Conservation (phyloP, 2,888 invertebrate species). For the Smittia aterrima region DNA sequence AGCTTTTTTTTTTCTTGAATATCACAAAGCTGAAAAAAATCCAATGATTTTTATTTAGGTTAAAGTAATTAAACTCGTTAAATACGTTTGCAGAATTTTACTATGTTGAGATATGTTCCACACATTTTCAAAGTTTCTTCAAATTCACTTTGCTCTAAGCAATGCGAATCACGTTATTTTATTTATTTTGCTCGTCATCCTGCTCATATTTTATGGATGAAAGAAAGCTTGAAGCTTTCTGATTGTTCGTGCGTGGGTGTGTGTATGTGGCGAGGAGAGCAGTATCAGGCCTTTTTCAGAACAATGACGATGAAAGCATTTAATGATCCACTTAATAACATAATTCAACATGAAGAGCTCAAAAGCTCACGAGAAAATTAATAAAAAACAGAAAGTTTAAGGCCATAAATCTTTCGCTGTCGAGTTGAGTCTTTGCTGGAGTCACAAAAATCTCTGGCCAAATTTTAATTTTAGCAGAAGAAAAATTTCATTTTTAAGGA, state of each 20-base stretch:
- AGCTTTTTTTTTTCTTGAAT: too few species aligned
- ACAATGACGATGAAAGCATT: slow-evolving; percentile 7
- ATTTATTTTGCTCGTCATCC: neutral
- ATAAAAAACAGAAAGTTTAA: slow-evolving; percentile 18
- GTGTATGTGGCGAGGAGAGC: neutral
- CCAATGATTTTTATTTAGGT: neutral
- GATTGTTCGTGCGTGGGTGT: neutral
- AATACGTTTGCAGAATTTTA: too few species aligned
- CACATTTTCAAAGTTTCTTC: neutral
- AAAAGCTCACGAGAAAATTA: slow-evolving; percentile 25
- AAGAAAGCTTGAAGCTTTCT: neutral
- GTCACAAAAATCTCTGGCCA: neutral
- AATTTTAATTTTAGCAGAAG: neutral
- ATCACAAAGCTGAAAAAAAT: too few species aligned
- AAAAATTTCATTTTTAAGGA: neutral
- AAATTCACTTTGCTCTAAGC: neutral
- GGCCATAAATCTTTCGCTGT: slow-evolving; percentile 17
- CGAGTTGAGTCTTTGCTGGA: neutral
- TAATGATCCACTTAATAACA: slow-evolving; percentile 31
- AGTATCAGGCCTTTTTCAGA: neutral
- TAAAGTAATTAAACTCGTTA: slow-evolving; percentile 14
- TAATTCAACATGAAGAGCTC: slow-evolving; percentile 32
- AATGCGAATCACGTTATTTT: slow-evolving; percentile 22
- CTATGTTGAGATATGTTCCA: too few species aligned
- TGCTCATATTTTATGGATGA: slow-evolving; percentile 23